These are phyloP conservation scores for Perodicticus potto DNA, from an alignment of 2,797 vertebrate genomes.

Conservation along the genomic window DNA sequence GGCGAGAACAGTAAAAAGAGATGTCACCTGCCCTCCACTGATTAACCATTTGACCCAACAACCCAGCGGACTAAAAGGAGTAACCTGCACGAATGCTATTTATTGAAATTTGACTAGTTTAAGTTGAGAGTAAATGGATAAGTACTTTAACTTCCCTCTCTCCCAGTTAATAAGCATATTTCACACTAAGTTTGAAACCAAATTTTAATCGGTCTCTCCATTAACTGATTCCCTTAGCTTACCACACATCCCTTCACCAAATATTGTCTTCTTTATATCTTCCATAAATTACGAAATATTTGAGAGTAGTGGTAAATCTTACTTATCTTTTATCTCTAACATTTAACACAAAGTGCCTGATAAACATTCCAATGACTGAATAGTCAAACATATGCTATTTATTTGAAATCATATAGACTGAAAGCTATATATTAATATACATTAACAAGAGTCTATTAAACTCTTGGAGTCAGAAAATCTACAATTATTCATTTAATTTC, in stretches of 20 bases:
- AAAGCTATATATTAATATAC: neutral
- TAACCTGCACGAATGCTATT: neutral
- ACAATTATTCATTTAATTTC: neutral
- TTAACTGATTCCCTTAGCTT: neutral
- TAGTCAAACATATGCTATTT: neutral
- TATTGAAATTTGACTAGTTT: neutral
- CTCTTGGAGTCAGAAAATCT: neutral
- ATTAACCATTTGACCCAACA: too few species aligned
- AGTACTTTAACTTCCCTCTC: neutral
- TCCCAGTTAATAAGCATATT: neutral
- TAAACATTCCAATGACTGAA: neutral
- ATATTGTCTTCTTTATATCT: neutral
- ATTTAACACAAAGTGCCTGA: neutral
- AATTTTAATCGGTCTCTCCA: neutral
- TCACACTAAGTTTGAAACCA: neutral
- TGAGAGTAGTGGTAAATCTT: neutral
- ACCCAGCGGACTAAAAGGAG: neutral
- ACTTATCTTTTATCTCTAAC: neutral
- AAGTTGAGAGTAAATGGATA: neutral
- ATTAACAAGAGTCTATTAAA: neutral
- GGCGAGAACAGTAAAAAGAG: neutral
- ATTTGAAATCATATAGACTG: neutral
- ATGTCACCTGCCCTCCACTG: accelerated
- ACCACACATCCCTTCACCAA: neutral
- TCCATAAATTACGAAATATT: neutral